Evolutionary conservation across 2,888 invertebrate species (phyloP).

Genomic region (Smittia aterrima): DNA sequence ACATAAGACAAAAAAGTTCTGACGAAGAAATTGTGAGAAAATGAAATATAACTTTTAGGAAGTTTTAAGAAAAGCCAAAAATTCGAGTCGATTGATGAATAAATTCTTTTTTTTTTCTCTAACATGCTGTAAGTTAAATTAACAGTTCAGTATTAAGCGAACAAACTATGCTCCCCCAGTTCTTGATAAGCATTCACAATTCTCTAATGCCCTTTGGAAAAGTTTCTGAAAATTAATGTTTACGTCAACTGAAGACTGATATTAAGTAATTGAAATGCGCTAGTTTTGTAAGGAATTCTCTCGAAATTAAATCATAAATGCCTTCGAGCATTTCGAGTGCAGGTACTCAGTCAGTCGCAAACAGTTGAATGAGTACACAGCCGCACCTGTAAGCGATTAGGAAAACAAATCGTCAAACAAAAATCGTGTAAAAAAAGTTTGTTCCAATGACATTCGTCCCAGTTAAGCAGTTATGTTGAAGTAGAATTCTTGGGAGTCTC

Average conservation of each 20-base stretch:
- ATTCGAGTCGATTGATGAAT: slow-evolving; percentile 33
- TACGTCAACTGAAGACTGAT: slow-evolving; percentile 37
- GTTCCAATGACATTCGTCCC: slow-evolving; percentile 4
- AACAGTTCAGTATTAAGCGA: slow-evolving; percentile 24
- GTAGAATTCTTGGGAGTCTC: not conserved
- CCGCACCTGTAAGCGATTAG: not conserved
- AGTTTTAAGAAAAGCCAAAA: slow-evolving; percentile 37
- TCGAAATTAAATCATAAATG: not conserved
- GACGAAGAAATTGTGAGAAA: slow-evolving; percentile 12
- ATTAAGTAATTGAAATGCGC: slow-evolving; percentile 26
- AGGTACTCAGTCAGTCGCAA: not conserved
- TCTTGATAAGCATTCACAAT: not conserved
- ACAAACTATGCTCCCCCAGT: slow-evolving; percentile 28
- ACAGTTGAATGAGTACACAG: not conserved
- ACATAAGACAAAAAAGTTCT: not conserved
- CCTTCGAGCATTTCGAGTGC: not conserved
- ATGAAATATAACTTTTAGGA: not conserved
- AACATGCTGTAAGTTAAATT: not conserved
- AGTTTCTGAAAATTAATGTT: slow-evolving; percentile 1
- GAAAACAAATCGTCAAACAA: slow-evolving; percentile 12
- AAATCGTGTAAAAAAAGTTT: not conserved
- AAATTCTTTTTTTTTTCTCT: not conserved
- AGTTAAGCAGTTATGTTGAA: not conserved
- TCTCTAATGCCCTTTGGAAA: not conserved
- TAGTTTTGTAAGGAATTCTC: not conserved